phyloP scores from a whole-genome alignment of 2,888 invertebrate species.

The Andrena marginata region DNA sequence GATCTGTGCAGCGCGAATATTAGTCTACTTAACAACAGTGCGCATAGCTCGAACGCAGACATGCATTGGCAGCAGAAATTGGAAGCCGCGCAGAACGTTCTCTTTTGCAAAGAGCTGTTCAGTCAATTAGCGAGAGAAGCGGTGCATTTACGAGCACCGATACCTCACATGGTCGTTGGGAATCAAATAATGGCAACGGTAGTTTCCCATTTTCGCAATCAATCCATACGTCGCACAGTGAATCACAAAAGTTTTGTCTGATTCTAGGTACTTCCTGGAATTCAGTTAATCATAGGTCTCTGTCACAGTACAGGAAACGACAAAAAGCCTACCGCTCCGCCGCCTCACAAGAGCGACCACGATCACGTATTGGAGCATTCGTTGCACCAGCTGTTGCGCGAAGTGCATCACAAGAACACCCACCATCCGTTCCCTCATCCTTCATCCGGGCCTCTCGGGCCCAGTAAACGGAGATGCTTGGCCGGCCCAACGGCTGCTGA shows the following conservation, averaged over 20 bases:
- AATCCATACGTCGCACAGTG: not conserved
- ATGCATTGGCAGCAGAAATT: conserved; percentile 97
- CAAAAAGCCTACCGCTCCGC: conserved; percentile 86
- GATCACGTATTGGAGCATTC: conserved; percentile 99
- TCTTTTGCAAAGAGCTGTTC: conserved; percentile 98
- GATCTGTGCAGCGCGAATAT: conserved; percentile 94
- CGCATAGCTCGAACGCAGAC: conserved; percentile 90
- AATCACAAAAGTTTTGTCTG: not conserved
- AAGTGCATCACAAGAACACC: conserved; percentile 96
- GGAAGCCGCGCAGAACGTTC: conserved; percentile 98
- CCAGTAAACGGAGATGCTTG: conserved; percentile 95
- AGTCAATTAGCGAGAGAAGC: conserved; percentile 97
- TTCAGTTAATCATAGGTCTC: conserved; percentile 95
- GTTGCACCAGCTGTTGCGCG: conserved; percentile 95
- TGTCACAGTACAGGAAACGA: conserved; percentile 93
- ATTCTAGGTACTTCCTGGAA: conserved; percentile 93
- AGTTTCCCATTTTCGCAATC: conserved; percentile 60
- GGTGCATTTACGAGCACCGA: conserved; percentile 95
- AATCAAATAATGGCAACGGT: conserved; percentile 98
- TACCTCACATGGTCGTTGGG: conserved; percentile 98
- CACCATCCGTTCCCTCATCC: conserved; percentile 98
- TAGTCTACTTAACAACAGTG: conserved; percentile 91
- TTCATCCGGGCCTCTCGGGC: conserved; percentile 96
- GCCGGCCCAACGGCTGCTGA: conserved; percentile 97
- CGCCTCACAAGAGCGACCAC: conserved; percentile 90